A percentile compares a stretch with the other conserved stretches of the same genome.
These are phyloP conservation scores for Leptopilina drosophilae DNA, from an alignment of 2,888 invertebrate genomes.

Conservation along the genomic window DNA sequence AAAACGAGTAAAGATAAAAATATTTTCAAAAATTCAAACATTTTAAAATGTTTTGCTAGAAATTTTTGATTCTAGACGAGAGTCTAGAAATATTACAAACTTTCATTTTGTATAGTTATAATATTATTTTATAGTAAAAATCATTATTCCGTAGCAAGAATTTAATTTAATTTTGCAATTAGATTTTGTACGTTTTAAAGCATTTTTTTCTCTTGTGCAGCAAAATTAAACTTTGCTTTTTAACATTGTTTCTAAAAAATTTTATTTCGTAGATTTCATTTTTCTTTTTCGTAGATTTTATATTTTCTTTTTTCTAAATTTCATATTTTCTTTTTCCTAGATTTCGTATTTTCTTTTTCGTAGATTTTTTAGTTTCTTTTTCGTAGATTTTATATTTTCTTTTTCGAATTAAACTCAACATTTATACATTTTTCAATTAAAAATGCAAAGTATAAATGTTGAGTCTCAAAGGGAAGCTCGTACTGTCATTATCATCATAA, in stretches of 20 bases:
- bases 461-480: not conserved
- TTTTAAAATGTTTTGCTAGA: not conserved
- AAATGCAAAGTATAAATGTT: constrained; percentile 15
- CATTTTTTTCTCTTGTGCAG: constrained; percentile 24
- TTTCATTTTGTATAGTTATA: not conserved
- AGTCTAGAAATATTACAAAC: constrained; percentile 7
- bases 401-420: not conserved
- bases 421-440: constrained; percentile 2
- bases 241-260: constrained; percentile 1
- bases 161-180: not conserved
- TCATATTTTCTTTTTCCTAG: no score
- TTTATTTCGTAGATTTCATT: not conserved
- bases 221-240: not conserved
- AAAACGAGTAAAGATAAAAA: no score
- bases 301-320: no score
- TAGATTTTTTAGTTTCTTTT: not conserved
- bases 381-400: not conserved
- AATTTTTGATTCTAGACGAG: not conserved
- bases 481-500: not conserved
- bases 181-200: constrained; percentile 17
- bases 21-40: not conserved
- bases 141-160: not conserved
- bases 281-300: no score
- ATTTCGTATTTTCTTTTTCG: no score
- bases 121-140: not conserved